Conservation (phyloP, 2,797 vertebrate species). For the Oreortyx pictus region DNA sequence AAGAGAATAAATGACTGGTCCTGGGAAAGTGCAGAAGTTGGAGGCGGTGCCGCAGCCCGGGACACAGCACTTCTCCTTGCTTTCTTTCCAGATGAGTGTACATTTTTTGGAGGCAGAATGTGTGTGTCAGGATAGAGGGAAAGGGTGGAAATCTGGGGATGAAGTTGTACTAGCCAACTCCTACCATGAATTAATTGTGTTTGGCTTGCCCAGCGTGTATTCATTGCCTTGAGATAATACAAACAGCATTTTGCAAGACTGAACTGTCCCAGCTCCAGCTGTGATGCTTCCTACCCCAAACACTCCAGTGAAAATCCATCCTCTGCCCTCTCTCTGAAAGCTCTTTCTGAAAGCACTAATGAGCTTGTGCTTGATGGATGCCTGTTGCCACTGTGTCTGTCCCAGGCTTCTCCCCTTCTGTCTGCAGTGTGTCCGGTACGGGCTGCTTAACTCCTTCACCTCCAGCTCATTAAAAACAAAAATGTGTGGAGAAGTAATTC, state of each 20-base stretch:
- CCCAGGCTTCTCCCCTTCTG: neutral
- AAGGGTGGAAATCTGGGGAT: slow-evolving; percentile 62
- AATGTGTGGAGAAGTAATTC: neutral
- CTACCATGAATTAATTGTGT: slow-evolving; percentile 58
- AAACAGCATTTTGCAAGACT: slow-evolving; percentile 65
- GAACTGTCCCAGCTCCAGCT: slow-evolving; percentile 54
- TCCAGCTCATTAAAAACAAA: neutral
- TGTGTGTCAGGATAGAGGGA: slow-evolving; percentile 38
- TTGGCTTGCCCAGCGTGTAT: slow-evolving; percentile 57
- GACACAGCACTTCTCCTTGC: neutral
- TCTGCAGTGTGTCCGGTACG: neutral
- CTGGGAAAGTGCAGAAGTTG: slow-evolving; percentile 1
- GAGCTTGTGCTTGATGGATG: neutral
- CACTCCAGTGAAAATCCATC: neutral
- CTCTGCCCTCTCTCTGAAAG: neutral
- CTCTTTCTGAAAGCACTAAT: neutral
- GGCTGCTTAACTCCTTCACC: slow-evolving; percentile 20
- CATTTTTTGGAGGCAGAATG: slow-evolving; percentile 56
- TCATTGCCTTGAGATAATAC: slow-evolving; percentile 58
- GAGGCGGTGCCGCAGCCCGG: slow-evolving; percentile 5
- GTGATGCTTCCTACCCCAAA: slow-evolving; percentile 37
- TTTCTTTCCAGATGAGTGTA: slow-evolving; percentile 15
- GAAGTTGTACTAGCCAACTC: slow-evolving; percentile 40
- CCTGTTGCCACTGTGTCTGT: neutral
- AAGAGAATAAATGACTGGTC: neutral